These are phyloP conservation scores for Poecilobothrus nobilitatus DNA, from an alignment of 2,888 invertebrate species.

Conservation along the genomic window DNA sequence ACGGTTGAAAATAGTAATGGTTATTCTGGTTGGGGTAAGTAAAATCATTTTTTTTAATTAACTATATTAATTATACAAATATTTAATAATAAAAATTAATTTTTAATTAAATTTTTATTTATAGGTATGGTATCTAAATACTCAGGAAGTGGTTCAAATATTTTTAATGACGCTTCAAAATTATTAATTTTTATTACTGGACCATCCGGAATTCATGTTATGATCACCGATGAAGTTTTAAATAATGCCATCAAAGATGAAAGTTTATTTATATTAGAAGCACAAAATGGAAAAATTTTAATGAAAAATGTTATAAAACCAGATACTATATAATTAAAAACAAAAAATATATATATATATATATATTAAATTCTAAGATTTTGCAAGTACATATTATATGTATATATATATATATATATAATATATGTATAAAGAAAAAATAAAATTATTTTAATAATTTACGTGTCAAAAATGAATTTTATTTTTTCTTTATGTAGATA, in stretches of 20 bases:
- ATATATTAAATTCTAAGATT: too few species aligned
- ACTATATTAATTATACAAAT: too few species aligned
- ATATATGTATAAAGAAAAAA: too few species aligned
- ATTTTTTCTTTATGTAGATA: too few species aligned
- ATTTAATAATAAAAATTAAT: neutral
- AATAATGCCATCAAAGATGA: conserved; percentile 70
- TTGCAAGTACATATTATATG: too few species aligned
- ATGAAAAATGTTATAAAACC: conserved; percentile 45
- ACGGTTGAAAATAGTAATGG: conserved; percentile 26
- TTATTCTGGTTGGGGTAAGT: conserved; percentile 26
- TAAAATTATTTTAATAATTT: too few species aligned
- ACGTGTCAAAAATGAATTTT: too few species aligned
- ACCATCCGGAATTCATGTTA: conserved; percentile 74
- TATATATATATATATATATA: too few species aligned
- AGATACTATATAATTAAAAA: conserved; percentile 27
- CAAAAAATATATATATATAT: neutral
- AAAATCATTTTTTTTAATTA: neutral
- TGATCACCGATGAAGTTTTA: conserved; percentile 77
- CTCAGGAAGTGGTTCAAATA: conserved; percentile 43
- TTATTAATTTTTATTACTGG: conserved; percentile 66
- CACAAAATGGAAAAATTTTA: conserved; percentile 45
- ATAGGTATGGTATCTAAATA: conserved; percentile 41
- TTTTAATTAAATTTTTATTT: conserved; percentile 16
- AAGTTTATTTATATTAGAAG: conserved; percentile 58
- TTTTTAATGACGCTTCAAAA: conserved; percentile 46